These are phyloP conservation scores for Automeris io DNA, from an alignment of 2,888 invertebrate genomes.

Conservation along the genomic window DNA sequence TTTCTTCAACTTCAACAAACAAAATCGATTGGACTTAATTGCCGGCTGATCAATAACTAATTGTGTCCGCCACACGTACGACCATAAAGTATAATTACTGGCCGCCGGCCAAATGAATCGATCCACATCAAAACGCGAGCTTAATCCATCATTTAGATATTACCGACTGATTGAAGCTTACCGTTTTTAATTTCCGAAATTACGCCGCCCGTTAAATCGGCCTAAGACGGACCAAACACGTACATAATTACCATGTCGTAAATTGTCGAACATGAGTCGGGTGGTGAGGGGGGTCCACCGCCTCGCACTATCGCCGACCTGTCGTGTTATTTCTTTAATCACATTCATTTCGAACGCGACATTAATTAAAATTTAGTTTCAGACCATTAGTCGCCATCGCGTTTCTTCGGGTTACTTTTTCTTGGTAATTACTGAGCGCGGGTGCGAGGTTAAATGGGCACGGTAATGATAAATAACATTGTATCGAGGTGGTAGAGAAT, in stretches of 20 bases:
- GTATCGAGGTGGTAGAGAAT: conserved; percentile 68
- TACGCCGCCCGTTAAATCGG: conserved; percentile 51
- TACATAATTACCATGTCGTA: conserved; percentile 70
- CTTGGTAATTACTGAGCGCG: conserved; percentile 64
- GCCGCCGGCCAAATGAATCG: conserved; percentile 75
- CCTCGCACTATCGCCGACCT: conserved; percentile 49
- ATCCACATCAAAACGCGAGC: conserved; percentile 72
- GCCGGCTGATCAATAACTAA: conserved; percentile 75
- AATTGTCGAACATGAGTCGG: conserved; percentile 63
- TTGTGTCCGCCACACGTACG: conserved; percentile 73
- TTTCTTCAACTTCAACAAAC: conserved; percentile 75
- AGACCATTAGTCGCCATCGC: conserved; percentile 73
- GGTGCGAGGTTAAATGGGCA: conserved; percentile 71
- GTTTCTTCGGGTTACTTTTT: conserved; percentile 73
- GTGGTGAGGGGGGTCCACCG: conserved; percentile 32
- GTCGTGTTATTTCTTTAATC: conserved; percentile 74
- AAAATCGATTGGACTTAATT: conserved; percentile 75
- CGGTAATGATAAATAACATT: conserved; percentile 73
- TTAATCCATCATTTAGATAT: conserved; percentile 77
- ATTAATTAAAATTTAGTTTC: conserved; percentile 78
- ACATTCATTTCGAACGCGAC: conserved; percentile 75
- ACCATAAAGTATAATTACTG: conserved; percentile 75
- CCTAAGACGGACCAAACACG: conserved; percentile 57
- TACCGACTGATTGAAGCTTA: conserved; percentile 71
- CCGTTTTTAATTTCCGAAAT: conserved; percentile 76